Conservation (phyloP, 1,140 invertebrate genomes). For the Drosophila sp. region DNA sequence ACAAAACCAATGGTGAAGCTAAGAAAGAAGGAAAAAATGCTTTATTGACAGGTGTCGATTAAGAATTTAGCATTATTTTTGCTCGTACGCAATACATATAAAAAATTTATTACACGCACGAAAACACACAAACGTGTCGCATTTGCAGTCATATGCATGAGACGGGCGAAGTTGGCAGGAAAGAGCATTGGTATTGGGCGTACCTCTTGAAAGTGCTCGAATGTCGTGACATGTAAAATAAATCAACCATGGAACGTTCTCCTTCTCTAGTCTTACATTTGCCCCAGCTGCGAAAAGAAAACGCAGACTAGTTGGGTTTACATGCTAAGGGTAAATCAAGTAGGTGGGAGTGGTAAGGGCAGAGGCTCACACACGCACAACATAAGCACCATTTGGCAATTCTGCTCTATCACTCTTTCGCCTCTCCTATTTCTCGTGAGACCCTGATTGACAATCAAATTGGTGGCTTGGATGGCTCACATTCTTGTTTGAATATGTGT, state of each 20-base stretch:
- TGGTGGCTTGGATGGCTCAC: constrained; percentile 13
- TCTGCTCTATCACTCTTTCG: neutral
- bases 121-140: constrained; percentile 80
- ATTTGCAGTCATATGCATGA: constrained; percentile 52
- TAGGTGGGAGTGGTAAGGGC: neutral
- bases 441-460: constrained; percentile 51
- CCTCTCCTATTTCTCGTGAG: constrained; percentile 6
- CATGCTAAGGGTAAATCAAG: neutral
- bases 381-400: constrained; percentile 30
- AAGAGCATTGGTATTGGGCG: constrained; percentile 34
- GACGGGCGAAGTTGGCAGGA: neutral
- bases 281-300: constrained; percentile 54
- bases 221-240: constrained; percentile 82
- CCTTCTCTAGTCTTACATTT: constrained; percentile 17
- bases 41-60: constrained; percentile 81
- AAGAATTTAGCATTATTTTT: constrained; percentile 81
- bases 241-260: constrained; percentile 63
- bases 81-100: constrained; percentile 72
- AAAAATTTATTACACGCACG: constrained; percentile 83
- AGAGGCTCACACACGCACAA: neutral
- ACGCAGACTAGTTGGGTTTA: constrained; percentile 43
- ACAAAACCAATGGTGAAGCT: constrained; percentile 9
- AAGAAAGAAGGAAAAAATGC: constrained; percentile 29
- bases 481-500: no score
- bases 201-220: constrained; percentile 72